A percentile compares a stretch with the other conserved stretches of the same genome.
Conservation (phyloP, 2,888 invertebrate species). For the Gerosis bhagava region DNA sequence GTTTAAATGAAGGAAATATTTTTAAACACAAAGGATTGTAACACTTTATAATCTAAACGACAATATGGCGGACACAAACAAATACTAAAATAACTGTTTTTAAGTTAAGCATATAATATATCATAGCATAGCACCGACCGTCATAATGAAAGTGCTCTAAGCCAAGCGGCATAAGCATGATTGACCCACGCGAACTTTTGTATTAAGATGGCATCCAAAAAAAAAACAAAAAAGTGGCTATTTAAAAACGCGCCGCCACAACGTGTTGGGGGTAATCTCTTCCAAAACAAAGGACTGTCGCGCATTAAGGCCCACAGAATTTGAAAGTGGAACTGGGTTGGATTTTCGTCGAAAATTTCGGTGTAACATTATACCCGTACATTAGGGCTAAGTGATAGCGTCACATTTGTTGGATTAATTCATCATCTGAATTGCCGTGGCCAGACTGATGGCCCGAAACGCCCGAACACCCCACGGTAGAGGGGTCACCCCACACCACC, state of each 20-base stretch:
- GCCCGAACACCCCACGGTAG: slow-evolving; percentile 43
- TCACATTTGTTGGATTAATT: slow-evolving; percentile 83
- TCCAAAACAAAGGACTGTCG: slow-evolving; percentile 24
- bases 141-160: slow-evolving; percentile 11
- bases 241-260: slow-evolving; percentile 11
- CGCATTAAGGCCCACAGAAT: slow-evolving; percentile 26
- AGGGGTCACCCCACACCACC: slow-evolving; percentile 46
- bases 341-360: slow-evolving; percentile 54
- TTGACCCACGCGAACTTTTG: slow-evolving; percentile 15
- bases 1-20: not conserved
- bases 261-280: slow-evolving; percentile 22
- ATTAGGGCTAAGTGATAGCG: slow-evolving; percentile 82
- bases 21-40: no score
- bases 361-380: slow-evolving; percentile 81
- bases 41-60: no score
- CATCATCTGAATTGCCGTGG: slow-evolving; percentile 83
- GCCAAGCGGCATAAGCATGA: not conserved
- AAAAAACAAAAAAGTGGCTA: slow-evolving; percentile 16
- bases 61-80: no score
- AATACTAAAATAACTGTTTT: no score
- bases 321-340: slow-evolving; percentile 25
- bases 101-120: no score
- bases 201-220: not conserved
- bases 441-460: slow-evolving; percentile 80
- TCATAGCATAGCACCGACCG: no score